Percentiles rank a stretch among this genome's conserved stretches.
Conservation (phyloP, 2,797 vertebrate genomes). For the Semaprochilodus insignis region DNA sequence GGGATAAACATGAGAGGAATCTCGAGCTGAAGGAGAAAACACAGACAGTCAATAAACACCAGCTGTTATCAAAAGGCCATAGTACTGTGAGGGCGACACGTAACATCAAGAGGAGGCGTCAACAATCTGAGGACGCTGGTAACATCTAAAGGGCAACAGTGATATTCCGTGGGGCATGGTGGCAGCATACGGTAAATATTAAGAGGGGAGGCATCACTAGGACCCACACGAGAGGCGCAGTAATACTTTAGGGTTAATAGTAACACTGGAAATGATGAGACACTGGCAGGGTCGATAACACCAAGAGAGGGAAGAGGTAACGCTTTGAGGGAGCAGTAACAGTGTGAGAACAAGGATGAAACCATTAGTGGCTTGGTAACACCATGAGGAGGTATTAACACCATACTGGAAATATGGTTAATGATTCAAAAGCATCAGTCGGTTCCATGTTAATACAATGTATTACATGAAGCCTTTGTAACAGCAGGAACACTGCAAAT, state of each 20-base stretch:
- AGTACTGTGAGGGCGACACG: background rate
- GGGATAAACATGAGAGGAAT: background rate
- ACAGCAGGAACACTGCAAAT: too few relatives aligned
- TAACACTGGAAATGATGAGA: too few relatives aligned
- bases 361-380: too few relatives aligned
- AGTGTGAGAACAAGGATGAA: too few relatives aligned
- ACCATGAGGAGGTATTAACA: too few relatives aligned
- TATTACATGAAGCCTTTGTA: too few relatives aligned
- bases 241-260: background rate
- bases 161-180: background rate
- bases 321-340: too few relatives aligned
- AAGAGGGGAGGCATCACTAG: background rate
- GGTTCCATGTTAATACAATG: too few relatives aligned
- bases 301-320: too few relatives aligned
- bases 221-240: background rate
- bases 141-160: background rate
- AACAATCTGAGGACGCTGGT: background rate
- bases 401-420: too few relatives aligned
- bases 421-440: too few relatives aligned
- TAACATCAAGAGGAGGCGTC: background rate
- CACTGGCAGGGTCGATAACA: too few relatives aligned
- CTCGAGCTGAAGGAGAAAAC: background rate
- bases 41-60: background rate
- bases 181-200: background rate
- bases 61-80: background rate